Conservation (phyloP, 2,888 invertebrate species). For the Neoaliturus tenellus region DNA sequence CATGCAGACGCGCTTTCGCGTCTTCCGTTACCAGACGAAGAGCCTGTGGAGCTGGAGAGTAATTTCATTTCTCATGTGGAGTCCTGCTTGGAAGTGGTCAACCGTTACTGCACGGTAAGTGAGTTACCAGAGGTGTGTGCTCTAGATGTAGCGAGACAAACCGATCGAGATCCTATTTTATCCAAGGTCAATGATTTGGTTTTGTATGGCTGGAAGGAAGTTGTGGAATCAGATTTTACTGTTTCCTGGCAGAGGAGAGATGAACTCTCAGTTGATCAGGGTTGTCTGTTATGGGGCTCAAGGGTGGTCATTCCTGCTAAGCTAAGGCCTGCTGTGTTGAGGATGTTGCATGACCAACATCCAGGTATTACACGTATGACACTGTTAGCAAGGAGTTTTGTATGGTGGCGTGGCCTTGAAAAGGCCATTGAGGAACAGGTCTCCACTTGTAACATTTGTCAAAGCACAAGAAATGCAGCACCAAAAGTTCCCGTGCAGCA, state of each 20-base stretch:
- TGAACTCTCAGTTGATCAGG: not conserved
- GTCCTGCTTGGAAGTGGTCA: not conserved
- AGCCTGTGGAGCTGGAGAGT: not conserved
- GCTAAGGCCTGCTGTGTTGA: not conserved
- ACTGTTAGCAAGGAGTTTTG: not conserved
- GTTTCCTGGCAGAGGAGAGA: not conserved
- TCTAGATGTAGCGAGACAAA: not conserved
- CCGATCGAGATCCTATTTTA: not conserved
- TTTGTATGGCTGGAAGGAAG: not conserved
- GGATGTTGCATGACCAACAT: conserved; percentile 6
- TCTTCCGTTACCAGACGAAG: not conserved
- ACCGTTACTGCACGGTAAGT: conserved; percentile 15
- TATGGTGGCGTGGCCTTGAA: not conserved
- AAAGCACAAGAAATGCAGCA: not conserved
- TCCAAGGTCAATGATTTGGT: not conserved
- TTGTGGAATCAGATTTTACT: not conserved
- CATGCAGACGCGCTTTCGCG: not conserved
- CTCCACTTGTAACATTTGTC: not conserved
- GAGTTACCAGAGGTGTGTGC: too few species aligned
- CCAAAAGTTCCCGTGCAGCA: not conserved
- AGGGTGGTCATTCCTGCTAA: conserved; percentile 22
- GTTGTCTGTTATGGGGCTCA: conserved; percentile 26
- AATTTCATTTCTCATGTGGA: not conserved
- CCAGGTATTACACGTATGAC: not conserved
- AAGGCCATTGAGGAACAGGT: not conserved